Percentiles rank a stretch among this genome's conserved stretches.
These are phyloP conservation scores for Tetragonisca angustula DNA, from an alignment of 2,888 invertebrate species.

Conservation along the genomic window DNA sequence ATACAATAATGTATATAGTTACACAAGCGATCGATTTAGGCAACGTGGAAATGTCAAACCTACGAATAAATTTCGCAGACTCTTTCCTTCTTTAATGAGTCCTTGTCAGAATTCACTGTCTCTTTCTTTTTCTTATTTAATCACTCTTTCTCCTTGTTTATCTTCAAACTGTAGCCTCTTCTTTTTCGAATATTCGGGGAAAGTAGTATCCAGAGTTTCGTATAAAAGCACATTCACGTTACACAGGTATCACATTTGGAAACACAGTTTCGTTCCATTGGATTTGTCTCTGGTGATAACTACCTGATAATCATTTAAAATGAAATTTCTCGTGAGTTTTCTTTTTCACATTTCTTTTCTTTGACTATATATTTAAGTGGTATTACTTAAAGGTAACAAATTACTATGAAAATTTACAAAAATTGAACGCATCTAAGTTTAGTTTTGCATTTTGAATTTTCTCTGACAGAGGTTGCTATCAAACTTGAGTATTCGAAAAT, in stretches of 20 bases:
- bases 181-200: slow-evolving; percentile 68
- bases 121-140: slow-evolving; percentile 46
- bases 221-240: slow-evolving; percentile 78
- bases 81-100: slow-evolving; percentile 47
- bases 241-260: slow-evolving; percentile 74
- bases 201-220: slow-evolving; percentile 74
- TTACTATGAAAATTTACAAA: no score
- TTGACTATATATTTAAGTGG: background rate
- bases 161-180: slow-evolving; percentile 44
- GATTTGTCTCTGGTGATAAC: slow-evolving; percentile 48
- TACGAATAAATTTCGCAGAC: slow-evolving; percentile 76
- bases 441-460: no score
- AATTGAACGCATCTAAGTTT: no score
- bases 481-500: no score
- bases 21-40: slow-evolving; percentile 74
- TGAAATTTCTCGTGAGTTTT: slow-evolving; percentile 80
- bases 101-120: slow-evolving; percentile 29
- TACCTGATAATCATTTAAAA: slow-evolving; percentile 62
- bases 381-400: no score
- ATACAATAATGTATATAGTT: slow-evolving; percentile 48
- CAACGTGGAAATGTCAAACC: slow-evolving; percentile 76
- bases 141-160: slow-evolving; percentile 38
- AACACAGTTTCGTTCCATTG: slow-evolving; percentile 63
- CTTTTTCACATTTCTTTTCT: background rate
- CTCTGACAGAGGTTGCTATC: no score